These are phyloP conservation scores for Silurus aristotelis DNA, from an alignment of 2,797 vertebrate genomes.

Conservation along the genomic window DNA sequence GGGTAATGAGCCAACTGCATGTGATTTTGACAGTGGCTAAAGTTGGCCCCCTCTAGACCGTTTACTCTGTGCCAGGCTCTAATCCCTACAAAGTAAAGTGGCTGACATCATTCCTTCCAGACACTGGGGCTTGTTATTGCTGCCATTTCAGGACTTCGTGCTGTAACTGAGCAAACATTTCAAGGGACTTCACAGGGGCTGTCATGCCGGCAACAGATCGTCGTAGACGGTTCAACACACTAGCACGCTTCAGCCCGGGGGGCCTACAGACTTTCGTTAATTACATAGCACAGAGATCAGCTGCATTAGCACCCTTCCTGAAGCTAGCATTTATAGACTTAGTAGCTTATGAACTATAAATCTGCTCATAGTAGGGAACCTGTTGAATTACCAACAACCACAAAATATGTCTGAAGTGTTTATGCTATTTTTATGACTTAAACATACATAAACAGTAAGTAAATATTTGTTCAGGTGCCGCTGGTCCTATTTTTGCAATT, in stretches of 20 bases:
- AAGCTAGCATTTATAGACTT: slow-evolving; percentile 64
- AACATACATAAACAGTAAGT: slow-evolving; percentile 36
- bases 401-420: slow-evolving; percentile 37
- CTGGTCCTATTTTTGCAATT: slow-evolving; percentile 24
- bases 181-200: slow-evolving; percentile 61
- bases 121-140: slow-evolving; percentile 68
- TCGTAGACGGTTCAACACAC: slow-evolving; percentile 37
- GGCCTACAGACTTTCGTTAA: slow-evolving; percentile 58
- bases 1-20: slow-evolving; percentile 46
- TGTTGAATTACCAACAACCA: slow-evolving; percentile 32
- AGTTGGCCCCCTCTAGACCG: slow-evolving; percentile 35
- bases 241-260: slow-evolving; percentile 34
- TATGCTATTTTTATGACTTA: slow-evolving; percentile 45
- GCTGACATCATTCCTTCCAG: slow-evolving; percentile 78
- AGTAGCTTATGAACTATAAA: slow-evolving; percentile 63
- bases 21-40: slow-evolving; percentile 54
- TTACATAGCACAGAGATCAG: slow-evolving; percentile 60
- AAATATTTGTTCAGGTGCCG: slow-evolving; percentile 48
- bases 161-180: slow-evolving; percentile 61
- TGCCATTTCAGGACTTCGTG: slow-evolving; percentile 62
- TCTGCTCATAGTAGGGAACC: slow-evolving; percentile 60
- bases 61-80: slow-evolving; percentile 61
- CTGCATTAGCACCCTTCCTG: slow-evolving; percentile 60
- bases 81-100: slow-evolving; percentile 64
- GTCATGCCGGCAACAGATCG: slow-evolving; percentile 55